These are phyloP conservation scores for Seriola aureovittata DNA, from an alignment of 2,113 vertebrate species.

Conservation along the genomic window DNA sequence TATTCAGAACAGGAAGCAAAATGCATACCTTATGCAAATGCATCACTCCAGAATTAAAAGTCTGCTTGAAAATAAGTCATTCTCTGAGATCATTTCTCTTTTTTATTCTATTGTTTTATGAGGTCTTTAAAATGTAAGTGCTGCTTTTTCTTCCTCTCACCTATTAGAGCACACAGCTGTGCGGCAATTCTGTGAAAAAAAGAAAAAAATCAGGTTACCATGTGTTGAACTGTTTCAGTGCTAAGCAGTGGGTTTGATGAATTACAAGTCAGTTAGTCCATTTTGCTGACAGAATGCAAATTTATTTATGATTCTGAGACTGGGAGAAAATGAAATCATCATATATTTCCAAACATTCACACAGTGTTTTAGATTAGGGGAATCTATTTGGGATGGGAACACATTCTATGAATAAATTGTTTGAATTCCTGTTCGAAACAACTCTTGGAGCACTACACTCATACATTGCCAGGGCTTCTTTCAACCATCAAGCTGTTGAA, in stretches of 20 bases:
- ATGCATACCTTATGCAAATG: conserved; percentile 25
- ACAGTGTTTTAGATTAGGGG: conserved; percentile 79
- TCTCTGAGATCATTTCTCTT: conserved; percentile 55
- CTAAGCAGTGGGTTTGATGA: conserved; percentile 72
- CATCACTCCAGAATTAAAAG: conserved; percentile 35
- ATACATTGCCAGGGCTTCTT: conserved; percentile 33
- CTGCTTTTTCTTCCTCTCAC: conserved; percentile 29
- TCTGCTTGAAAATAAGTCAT: conserved; percentile 28
- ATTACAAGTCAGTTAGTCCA: conserved; percentile 74
- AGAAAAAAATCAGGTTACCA: conserved; percentile 60
- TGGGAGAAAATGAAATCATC: conserved; percentile 83
- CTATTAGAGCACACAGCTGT: conserved; percentile 47
- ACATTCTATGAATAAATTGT: conserved; percentile 80
- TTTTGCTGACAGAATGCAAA: conserved; percentile 77
- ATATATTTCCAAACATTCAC: conserved; percentile 74
- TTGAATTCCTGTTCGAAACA: conserved; percentile 52
- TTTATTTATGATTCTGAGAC: conserved; percentile 78
- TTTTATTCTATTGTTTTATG: conserved; percentile 52
- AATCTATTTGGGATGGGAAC: conserved; percentile 78
- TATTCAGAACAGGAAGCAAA: conserved; percentile 28
- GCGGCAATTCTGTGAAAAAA: conserved; percentile 4
- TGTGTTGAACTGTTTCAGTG: conserved; percentile 67
- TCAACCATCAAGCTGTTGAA: conserved; percentile 37
- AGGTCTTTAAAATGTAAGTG: conserved; percentile 55
- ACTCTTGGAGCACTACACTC: conserved; percentile 22